Base-by-base conservation (phyloP, 35 echinoderm and acorn worm genomes). In the Eucidaris tribuloides region DNA sequence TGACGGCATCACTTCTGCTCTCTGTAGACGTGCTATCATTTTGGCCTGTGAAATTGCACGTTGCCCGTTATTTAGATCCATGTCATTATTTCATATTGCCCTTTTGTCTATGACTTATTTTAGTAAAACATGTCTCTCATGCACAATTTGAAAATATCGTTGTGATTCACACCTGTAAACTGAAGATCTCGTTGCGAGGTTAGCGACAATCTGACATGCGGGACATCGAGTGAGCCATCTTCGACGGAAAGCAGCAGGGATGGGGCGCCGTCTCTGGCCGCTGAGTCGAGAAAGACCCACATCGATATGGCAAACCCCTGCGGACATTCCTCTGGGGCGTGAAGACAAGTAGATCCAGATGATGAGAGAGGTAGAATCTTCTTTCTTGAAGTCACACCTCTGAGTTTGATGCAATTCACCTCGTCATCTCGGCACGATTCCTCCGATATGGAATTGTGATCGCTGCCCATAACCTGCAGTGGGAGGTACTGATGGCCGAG, bases 101-200 rank as follows among this genome's bases (percentile, higher is more conserved):
- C n/a, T n/a, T n/a, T n/a, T n/a, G n/a, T n/a, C n/a, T n/a, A n/a
- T n/a, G n/a, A n/a, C n/a, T n/a, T n/a, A n/a, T n/a, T n/a, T n/a
- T n/a, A n/a, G n/a, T n/a, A n/a, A n/a, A n/a, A n/a, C n/a, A n/a
- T n/a, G n/a, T n/a, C n/a, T n/a, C n/a, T n/a, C n/a, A n/a, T n/a
- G n/a, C n/a, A n/a, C n/a, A n/a, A n/a, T n/a, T n/a, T n/a, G n/a
- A n/a, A n/a, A n/a, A n/a, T n/a, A n/a, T n/a, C n/a, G n/a, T n/a
- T n/a, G n/a, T n/a, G n/a, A n/a, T n/a, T 13, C 54, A 78, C 46
- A 88, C 85, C 85, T 66, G 45, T 19, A 79, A 88, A 88, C 41
- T 35, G 31, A 34, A 88, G 54, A 25, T 18, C 42, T 65, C 37
- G n/a, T 7, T 46, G 7, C 6, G 56, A 41, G 2, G 44, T 35